Evolutionary conservation across 1,140 invertebrate species (phyloP).

Genomic region (Drosophila aff.): DNA sequence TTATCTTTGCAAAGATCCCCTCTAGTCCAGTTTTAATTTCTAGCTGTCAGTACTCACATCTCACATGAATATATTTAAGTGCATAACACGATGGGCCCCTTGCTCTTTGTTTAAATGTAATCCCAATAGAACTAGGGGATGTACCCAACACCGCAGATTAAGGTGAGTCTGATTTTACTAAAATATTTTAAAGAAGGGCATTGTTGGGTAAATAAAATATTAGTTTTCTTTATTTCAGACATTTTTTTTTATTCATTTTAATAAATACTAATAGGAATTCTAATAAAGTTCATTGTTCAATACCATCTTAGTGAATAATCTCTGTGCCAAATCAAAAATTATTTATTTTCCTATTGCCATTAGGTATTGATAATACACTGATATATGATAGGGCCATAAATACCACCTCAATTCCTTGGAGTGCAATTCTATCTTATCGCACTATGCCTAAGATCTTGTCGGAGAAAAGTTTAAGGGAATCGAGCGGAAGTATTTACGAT

Average conservation of each 20-base stretch:
- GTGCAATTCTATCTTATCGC: constrained; percentile 42
- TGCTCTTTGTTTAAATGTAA: not conserved
- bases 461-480: constrained; percentile 3
- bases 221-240: not conserved
- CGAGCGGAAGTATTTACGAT: constrained; percentile 17
- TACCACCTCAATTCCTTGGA: constrained; percentile 4
- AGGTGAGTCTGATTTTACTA: constrained; percentile 15
- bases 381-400: constrained; percentile 11
- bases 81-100: not conserved
- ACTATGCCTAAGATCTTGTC: constrained; percentile 8
- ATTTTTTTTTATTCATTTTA: not conserved
- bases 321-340: constrained; percentile 16
- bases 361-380: constrained; percentile 7
- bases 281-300: not conserved
- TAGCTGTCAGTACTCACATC: constrained; percentile 10
- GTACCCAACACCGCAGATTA: not conserved
- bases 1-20: constrained; percentile 9
- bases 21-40: not conserved
- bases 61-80: constrained; percentile 19
- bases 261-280: not conserved
- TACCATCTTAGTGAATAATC: constrained; percentile 26
- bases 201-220: not conserved
- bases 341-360: constrained; percentile 7
- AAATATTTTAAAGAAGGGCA: not conserved
- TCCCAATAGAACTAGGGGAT: not conserved